phyloP scores from a whole-genome alignment of 2,113 vertebrate genomes.

The Australoheros scitulus region DNA sequence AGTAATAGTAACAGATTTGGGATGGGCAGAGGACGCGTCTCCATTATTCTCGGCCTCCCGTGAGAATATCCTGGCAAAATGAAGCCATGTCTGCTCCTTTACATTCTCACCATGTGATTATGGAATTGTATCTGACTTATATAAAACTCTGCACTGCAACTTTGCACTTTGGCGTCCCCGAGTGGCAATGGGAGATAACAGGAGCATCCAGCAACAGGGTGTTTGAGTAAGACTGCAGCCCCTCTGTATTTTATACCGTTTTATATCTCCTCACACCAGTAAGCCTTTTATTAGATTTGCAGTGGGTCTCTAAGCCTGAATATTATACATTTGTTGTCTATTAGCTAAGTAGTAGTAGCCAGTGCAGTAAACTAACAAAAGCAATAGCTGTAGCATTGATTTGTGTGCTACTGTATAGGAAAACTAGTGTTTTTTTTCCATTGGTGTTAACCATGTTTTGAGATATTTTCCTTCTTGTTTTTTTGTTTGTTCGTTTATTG shows the following conservation, averaged over 20 bases:
- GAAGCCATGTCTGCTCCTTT: slow-evolving; percentile 55
- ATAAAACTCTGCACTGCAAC: slow-evolving; percentile 25
- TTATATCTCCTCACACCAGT: neutral
- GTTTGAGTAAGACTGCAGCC: neutral
- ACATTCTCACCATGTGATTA: slow-evolving; percentile 69
- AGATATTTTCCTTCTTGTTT: neutral
- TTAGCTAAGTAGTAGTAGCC: neutral
- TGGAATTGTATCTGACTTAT: slow-evolving; percentile 63
- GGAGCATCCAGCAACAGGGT: neutral
- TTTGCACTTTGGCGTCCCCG: slow-evolving; percentile 58
- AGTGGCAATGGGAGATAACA: slow-evolving; percentile 39
- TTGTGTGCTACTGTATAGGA: neutral
- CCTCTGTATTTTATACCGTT: neutral
- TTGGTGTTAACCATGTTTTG: neutral
- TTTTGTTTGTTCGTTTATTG: neutral
- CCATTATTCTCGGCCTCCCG: slow-evolving; percentile 63
- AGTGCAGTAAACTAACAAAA: neutral
- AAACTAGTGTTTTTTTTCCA: neutral
- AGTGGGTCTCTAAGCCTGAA: neutral
- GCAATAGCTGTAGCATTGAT: neutral
- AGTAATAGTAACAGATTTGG: slow-evolving; percentile 49
- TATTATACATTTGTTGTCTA: slow-evolving; percentile 1
- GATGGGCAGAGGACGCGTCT: slow-evolving; percentile 71
- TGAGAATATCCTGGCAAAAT: slow-evolving; percentile 69
- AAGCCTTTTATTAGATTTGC: neutral